Evolutionary conservation across 1,140 invertebrate species (phyloP).

Genomic region (Metaphire vulgaris): DNA sequence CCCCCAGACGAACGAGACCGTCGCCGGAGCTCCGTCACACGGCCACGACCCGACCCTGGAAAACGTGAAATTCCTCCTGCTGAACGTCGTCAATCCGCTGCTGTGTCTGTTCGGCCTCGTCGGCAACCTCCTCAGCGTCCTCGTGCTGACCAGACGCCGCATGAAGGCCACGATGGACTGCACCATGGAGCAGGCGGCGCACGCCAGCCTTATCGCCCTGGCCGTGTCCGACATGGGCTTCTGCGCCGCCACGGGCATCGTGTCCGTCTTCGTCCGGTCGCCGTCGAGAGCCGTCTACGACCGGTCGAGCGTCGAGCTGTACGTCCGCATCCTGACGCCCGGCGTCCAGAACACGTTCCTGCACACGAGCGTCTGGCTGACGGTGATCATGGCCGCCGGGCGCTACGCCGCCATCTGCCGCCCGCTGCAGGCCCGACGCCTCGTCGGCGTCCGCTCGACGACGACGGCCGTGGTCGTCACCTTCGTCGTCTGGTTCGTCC

Average conservation of each 20-base stretch:
- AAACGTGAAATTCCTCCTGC: slow-evolving; percentile 2
- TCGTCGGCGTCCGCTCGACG: neutral
- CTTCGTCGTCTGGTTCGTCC: slow-evolving; percentile 13
- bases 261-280: neutral
- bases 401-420: slow-evolving; percentile 28
- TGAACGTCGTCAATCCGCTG: slow-evolving; percentile 4
- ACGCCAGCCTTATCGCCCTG: slow-evolving; percentile 41
- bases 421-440: slow-evolving; percentile 23
- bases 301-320: neutral
- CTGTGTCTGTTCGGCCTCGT: slow-evolving; percentile 22
- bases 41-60: slow-evolving; percentile 9
- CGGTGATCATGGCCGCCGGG: slow-evolving; percentile 23
- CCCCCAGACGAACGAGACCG: too few species aligned
- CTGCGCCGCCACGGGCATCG: slow-evolving; percentile 29
- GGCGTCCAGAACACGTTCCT: slow-evolving; percentile 21
- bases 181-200: slow-evolving; percentile 16
- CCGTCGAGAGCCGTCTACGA: too few species aligned
- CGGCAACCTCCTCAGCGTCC: slow-evolving; percentile 18
- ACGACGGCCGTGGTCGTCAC: slow-evolving; percentile 4
- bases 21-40: neutral
- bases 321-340: slow-evolving; percentile 8
- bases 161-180: slow-evolving; percentile 1
- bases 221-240: slow-evolving; percentile 45
- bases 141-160: neutral
- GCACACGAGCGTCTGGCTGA: slow-evolving; percentile 28